A percentile compares a stretch with the other conserved stretches of the same genome.
phyloP scores from a whole-genome alignment of 2,888 invertebrate genomes.

The Aplocera efformata region DNA sequence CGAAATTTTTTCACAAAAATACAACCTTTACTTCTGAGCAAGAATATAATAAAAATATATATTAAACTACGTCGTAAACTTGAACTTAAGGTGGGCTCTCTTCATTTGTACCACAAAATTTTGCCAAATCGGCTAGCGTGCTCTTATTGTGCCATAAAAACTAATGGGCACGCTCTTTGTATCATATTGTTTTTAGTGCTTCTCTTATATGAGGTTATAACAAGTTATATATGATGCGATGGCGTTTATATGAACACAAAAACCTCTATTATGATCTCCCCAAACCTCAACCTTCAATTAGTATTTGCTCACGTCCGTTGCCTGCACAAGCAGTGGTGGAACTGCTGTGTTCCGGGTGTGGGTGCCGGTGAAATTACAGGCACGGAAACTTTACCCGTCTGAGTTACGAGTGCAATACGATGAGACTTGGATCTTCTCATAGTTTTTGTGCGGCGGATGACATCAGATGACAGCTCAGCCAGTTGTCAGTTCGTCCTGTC shows the following conservation, averaged over 20 bases:
- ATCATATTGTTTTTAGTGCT: conserved; percentile 53
- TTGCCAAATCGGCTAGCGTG: conserved; percentile 30
- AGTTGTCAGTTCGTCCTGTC: no score
- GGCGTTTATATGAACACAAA: conserved; percentile 24
- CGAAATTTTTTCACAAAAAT: no score
- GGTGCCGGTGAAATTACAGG: no score
- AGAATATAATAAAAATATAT: conserved; percentile 12
- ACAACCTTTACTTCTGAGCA: neutral
- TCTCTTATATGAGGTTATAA: conserved; percentile 32
- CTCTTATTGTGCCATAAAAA: conserved; percentile 51
- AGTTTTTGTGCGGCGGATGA: no score
- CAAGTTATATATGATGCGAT: conserved; percentile 33
- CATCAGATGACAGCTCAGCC: no score
- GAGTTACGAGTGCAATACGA: no score
- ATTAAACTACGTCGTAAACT: conserved; percentile 21
- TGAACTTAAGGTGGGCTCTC: conserved; percentile 26
- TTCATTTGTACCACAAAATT: conserved; percentile 36
- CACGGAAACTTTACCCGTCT: no score
- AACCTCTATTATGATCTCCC: conserved; percentile 16
- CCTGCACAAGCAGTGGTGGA: no score
- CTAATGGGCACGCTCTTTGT: conserved; percentile 47
- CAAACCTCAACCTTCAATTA: neutral
- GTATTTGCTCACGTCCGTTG: no score
- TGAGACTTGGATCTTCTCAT: no score
- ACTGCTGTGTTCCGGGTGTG: no score